These are phyloP conservation scores for Linnaemya tessellans DNA, from an alignment of 2,888 invertebrate genomes.

Conservation along the genomic window DNA sequence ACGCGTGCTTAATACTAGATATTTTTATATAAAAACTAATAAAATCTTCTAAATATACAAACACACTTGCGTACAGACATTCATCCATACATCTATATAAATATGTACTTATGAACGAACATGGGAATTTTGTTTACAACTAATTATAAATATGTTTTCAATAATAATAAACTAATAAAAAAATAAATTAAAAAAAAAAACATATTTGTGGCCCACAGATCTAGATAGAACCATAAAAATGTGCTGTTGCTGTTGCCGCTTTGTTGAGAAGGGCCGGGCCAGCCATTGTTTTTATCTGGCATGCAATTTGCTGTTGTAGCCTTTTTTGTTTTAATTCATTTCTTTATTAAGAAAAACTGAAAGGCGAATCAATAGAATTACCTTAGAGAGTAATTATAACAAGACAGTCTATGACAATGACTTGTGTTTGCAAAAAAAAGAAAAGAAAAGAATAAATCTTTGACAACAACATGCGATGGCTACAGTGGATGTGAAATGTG, in stretches of 20 bases:
- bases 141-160: conserved; percentile 9
- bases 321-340: conserved; percentile 25
- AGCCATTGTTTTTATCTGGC: conserved; percentile 34
- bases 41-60: conserved; percentile 22
- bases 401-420: conserved; percentile 61
- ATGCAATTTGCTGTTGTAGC: conserved; percentile 37
- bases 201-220: conserved; percentile 9
- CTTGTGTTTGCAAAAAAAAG: conserved; percentile 39
- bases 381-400: conserved; percentile 65
- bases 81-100: no score
- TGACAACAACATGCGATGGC: background rate
- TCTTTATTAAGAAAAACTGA: conserved; percentile 36
- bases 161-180: conserved; percentile 20
- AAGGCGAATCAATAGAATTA: conserved; percentile 67
- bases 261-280: conserved; percentile 31
- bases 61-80: no score
- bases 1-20: background rate
- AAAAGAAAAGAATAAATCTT: conserved; percentile 3
- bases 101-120: no score
- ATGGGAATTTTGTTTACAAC: background rate
- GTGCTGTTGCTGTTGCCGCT: background rate
- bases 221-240: background rate
- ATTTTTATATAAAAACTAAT: conserved; percentile 18
- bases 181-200: no score
- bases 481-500: conserved; percentile 43